Base-by-base conservation (phyloP, 2,797 vertebrate genomes). In the Gouania willdenowi region DNA sequence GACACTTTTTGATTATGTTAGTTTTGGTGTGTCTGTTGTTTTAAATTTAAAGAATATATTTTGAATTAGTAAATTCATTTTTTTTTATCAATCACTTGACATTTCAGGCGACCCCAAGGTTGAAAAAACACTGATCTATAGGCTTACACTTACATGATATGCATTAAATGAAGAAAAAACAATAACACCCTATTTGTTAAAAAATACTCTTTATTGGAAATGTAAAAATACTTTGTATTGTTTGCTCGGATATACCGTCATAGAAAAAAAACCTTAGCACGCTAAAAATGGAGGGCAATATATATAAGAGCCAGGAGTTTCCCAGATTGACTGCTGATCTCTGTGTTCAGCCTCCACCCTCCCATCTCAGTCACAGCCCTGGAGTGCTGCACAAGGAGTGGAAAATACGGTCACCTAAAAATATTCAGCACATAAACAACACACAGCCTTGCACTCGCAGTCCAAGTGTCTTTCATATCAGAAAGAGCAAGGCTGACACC, bases 351-450 rank as follows among this genome's bases (percentile, higher is more conserved):
- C 47, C 34, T 35, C 53, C 30, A 29, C 28, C 37, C 43, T 37
- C 49, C 34, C n/a, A n/a, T 5, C 28, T 42, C 44, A 37, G 41
- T 47, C 24, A 5, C 37, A 32, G 15, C 33, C 48, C 32, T 47
- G 18, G 22, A 50, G 65, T 7, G 31, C 86, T 84, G 82, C 84
- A 87, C 75, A 87, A 84, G 88, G 85, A 90, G 85, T 90, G 88
- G 88, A 91, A 90, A 89, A 89, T 82, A 79, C 59, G 66, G 53
- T 42, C 32, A 28, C 49, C 87, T 90, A 90, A 84, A 89, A 87
- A 91, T 89, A 89, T 58, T 58, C 63, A 15, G 13, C 55, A 39
- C 64, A 75, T 71, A 69, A 70, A 79, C 53, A 76, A 70, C 75
- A 61, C 58, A 51, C 49, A 63, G 47, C 8, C 16, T 23, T 19